Base-by-base conservation (phyloP, 2,113 vertebrate species). In the Ciconia boyciana region DNA sequence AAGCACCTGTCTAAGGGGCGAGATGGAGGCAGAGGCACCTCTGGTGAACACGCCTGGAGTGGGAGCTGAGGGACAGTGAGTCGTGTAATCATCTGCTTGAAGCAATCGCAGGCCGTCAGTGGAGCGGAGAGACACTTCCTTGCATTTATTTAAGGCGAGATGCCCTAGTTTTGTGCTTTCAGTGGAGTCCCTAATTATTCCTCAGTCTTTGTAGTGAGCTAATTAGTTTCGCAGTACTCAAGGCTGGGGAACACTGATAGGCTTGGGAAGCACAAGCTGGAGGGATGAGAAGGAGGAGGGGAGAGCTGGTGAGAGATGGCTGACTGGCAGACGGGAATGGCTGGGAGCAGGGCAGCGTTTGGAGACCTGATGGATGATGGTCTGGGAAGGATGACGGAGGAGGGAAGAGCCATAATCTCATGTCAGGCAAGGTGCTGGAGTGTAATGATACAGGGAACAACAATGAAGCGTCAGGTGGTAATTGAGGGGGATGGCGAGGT, bases 181-280 rank as follows among this genome's bases (percentile, higher is more conserved):
- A 71, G 60, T 75, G 86, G 95, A 96, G 89, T 96, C 95, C 90
- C 95, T 97, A 97, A 97, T 97, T 97, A 97, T 96, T 96, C 84
- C 89, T 90, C 85, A 76, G 0, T 92, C 93, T 90, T 94, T 94
- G 90, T 93, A 94, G 87, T 19, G 60, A 93, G 83, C 90, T 97
- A 97, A 97, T 98, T 97, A 96, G 92, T 94, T 97, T 92, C 1
- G 9, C 66, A 87, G 91, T 83, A 94, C 85, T 93, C 86, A 62
- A 78, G 94, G 86, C 94, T 93, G 95, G 92, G 81, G 74, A 97
- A 91, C 93, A 66, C 92, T 87, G 83, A 90, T 93, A 95, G 94
- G 87, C 92, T 93, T 68, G 74, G 88, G 81, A 95, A 93, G 83
- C 91, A 81, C 55, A 48, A 66, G 75, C 83, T 83, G 83, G 77